Evolutionary conservation across 2,888 invertebrate genomes (phyloP).

Genomic region (Apotomis turbidana): DNA sequence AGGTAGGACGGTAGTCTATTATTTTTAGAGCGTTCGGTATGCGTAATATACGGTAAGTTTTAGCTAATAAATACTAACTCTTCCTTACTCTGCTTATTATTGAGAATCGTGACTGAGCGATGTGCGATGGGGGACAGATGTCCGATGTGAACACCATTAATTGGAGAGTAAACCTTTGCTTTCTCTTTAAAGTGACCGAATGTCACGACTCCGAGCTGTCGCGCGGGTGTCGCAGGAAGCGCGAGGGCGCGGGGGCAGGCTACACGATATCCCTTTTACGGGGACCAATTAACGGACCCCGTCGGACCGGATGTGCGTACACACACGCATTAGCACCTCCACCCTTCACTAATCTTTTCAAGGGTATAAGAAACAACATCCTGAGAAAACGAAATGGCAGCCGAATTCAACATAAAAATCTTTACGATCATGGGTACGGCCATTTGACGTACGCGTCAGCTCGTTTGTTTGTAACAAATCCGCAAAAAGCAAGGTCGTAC

Average conservation of each 20-base stretch:
- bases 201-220: slow-evolving; percentile 62
- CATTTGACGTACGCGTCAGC: neutral
- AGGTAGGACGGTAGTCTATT: neutral
- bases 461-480: slow-evolving; percentile 15
- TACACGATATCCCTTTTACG: slow-evolving; percentile 84
- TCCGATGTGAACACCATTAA: slow-evolving; percentile 60
- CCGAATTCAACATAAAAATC: slow-evolving; percentile 53
- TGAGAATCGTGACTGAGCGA: slow-evolving; percentile 53
- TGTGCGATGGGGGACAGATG: slow-evolving; percentile 55
- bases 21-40: too few relatives aligned
- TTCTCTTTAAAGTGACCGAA: slow-evolving; percentile 60
- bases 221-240: slow-evolving; percentile 68
- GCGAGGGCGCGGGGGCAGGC: slow-evolving; percentile 61
- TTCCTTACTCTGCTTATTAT: slow-evolving; percentile 16
- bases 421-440: slow-evolving; percentile 34
- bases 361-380: slow-evolving; percentile 61
- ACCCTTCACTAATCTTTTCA: slow-evolving; percentile 78
- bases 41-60: too few relatives aligned
- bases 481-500: slow-evolving; percentile 24
- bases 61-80: neutral
- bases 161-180: slow-evolving; percentile 61
- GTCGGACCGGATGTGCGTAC: slow-evolving; percentile 78
- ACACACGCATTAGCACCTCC: slow-evolving; percentile 80
- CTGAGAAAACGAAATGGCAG: slow-evolving; percentile 59
- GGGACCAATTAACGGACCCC: slow-evolving; percentile 81